A percentile compares a stretch with the other conserved stretches of the same genome.
phyloP scores from a whole-genome alignment of 2,888 invertebrate species.

The Dolomedes plantarius region DNA sequence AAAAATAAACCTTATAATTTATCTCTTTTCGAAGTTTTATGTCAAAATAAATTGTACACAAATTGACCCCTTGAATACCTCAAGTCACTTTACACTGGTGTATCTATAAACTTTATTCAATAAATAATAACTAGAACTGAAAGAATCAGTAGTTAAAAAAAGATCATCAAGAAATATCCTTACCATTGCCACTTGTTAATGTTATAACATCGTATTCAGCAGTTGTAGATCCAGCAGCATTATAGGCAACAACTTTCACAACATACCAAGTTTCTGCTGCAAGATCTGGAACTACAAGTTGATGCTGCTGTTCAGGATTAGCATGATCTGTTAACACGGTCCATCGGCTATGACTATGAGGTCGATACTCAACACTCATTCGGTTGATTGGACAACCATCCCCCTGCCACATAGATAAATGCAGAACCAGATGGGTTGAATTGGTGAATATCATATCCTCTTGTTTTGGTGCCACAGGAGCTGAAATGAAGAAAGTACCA shows the following conservation, averaged over 20 bases:
- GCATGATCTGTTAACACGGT: conserved; percentile 74
- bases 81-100: no score
- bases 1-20: no score
- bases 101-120: no score
- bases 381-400: conserved; percentile 78
- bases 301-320: conserved; percentile 74
- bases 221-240: conserved; percentile 74
- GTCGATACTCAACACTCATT: conserved; percentile 77
- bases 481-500: conserved; percentile 74
- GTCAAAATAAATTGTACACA: no score
- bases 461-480: conserved; percentile 77
- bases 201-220: conserved; percentile 75
- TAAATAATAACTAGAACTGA: no score
- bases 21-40: no score
- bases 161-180: no score
- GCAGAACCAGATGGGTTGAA: conserved; percentile 77
- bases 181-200: conserved; percentile 74
- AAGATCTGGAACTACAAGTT: conserved; percentile 74
- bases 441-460: conserved; percentile 77
- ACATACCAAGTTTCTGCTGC: conserved; percentile 75
- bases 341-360: conserved; percentile 72
- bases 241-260: conserved; percentile 75
- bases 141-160: no score
- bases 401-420: conserved; percentile 77
- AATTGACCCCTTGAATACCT: no score